phyloP scores from a whole-genome alignment of 2,797 vertebrate genomes.

The Telmatherina bonti region DNA sequence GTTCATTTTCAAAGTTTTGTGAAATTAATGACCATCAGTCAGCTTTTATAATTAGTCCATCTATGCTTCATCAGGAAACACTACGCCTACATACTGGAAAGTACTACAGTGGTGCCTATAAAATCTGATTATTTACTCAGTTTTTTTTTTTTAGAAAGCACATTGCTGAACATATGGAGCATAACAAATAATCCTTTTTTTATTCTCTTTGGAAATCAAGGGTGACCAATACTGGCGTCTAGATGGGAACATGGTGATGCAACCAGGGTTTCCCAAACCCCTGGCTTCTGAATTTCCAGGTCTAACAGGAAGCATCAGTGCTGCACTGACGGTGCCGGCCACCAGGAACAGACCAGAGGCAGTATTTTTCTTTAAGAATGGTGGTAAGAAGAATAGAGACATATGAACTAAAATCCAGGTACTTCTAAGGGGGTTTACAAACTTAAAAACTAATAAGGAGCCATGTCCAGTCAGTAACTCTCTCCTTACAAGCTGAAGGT shows the following conservation, averaged over 20 bases:
- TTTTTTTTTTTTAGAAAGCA: neutral
- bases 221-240: slow-evolving; percentile 89
- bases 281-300: slow-evolving; percentile 89
- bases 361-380: slow-evolving; percentile 91
- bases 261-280: slow-evolving; percentile 87
- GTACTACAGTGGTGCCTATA: neutral
- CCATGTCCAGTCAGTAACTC: neutral
- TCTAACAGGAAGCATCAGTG: slow-evolving; percentile 84
- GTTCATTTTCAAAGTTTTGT: neutral
- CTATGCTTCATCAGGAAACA: neutral
- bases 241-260: slow-evolving; percentile 86
- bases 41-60: neutral
- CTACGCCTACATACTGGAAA: too few relatives aligned
- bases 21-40: neutral
- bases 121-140: too few relatives aligned
- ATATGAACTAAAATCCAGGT: neutral
- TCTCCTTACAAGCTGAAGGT: neutral
- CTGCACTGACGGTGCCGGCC: slow-evolving; percentile 86
- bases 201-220: slow-evolving; percentile 60
- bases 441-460: too few relatives aligned
- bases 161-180: neutral
- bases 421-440: neutral
- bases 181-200: neutral
- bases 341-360: slow-evolving; percentile 84
- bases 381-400: slow-evolving; percentile 64